phyloP scores from a whole-genome alignment of 2,888 invertebrate genomes.

The Acronicta aceris region DNA sequence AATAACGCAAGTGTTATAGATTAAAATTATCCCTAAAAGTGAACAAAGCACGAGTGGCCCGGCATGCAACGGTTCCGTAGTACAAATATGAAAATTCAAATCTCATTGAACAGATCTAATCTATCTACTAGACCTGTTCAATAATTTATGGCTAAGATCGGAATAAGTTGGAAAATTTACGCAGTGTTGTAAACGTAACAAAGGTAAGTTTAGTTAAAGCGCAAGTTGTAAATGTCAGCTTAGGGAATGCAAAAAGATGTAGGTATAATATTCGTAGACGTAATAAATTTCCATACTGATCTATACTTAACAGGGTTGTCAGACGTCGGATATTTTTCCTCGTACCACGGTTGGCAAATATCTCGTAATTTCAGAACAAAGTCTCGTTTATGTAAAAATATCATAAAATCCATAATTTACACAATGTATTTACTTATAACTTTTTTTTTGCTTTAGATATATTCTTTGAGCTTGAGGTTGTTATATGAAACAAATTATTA shows the following conservation, averaged over 20 bases:
- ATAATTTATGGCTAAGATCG: constrained; percentile 39
- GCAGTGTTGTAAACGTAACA: constrained; percentile 43
- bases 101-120: constrained; percentile 7
- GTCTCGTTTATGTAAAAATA: too few species aligned
- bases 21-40: constrained; percentile 43
- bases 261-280: constrained; percentile 4
- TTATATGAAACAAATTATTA: too few species aligned
- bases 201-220: constrained; percentile 35
- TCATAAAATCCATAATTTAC: too few species aligned
- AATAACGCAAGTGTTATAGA: constrained; percentile 44
- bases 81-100: constrained; percentile 23
- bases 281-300: constrained; percentile 24
- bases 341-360: too few species aligned
- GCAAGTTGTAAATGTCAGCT: constrained; percentile 41
- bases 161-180: constrained; percentile 35
- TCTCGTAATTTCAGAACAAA: too few species aligned
- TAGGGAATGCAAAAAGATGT: constrained; percentile 11
- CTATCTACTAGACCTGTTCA: constrained; percentile 18
- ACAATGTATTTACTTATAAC: too few species aligned
- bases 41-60: constrained; percentile 11
- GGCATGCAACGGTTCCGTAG: constrained; percentile 24
- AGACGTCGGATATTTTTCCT: too few species aligned
- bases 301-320: background rate
- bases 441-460: too few species aligned
- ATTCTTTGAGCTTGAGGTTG: too few species aligned